Evolutionary conservation across 35 echinoderm and acorn worm genomes (phyloP).

Genomic region (Stichopus chloronotus): DNA sequence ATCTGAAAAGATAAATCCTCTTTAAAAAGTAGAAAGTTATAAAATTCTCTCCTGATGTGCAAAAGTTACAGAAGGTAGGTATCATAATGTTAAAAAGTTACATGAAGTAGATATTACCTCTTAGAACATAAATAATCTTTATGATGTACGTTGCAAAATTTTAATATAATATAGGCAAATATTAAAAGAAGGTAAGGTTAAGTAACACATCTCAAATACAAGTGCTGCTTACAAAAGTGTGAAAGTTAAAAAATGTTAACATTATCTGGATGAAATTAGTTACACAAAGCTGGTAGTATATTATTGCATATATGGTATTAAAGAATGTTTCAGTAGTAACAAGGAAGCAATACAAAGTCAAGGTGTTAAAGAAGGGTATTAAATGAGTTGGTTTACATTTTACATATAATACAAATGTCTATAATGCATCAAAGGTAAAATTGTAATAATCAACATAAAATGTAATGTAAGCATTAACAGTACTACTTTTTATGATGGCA

Average conservation of each 20-base stretch:
- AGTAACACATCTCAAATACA: conserved; percentile 5
- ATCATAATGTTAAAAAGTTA: conserved; percentile 1
- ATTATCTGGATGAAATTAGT: neutral
- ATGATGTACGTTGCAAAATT: neutral
- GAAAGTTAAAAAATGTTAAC: neutral
- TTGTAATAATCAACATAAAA: neutral
- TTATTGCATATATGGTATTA: neutral
- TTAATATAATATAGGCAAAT: neutral
- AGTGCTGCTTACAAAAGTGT: neutral
- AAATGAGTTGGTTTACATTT: conserved; percentile 6
- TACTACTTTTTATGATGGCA: neutral
- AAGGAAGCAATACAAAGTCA: neutral
- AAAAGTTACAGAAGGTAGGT: conserved; percentile 11
- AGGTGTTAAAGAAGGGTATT: neutral
- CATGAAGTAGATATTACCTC: neutral
- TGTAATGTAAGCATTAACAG: neutral
- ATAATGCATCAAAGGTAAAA: conserved; percentile 6
- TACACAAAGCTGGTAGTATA: conserved; percentile 10
- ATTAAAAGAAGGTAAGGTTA: neutral
- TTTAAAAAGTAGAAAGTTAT: neutral
- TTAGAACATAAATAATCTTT: neutral
- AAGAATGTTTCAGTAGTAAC: neutral
- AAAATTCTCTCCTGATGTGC: neutral
- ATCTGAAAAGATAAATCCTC: neutral
- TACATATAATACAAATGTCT: neutral